phyloP scores from a whole-genome alignment of 2,113 vertebrate genomes.

The Opisthocomus hoazin region DNA sequence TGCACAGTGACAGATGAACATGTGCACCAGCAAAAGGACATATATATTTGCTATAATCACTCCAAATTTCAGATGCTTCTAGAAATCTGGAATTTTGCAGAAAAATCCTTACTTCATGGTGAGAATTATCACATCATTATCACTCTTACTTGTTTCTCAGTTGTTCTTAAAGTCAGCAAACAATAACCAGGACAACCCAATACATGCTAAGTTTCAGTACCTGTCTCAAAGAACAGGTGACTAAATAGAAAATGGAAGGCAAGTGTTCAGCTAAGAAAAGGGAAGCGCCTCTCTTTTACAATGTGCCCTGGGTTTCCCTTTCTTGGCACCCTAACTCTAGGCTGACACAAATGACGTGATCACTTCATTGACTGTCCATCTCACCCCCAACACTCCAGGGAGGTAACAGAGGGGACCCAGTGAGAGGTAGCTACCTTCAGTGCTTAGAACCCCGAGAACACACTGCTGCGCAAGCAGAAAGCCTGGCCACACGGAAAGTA shows the following conservation, averaged over 20 bases:
- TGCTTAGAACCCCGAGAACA: neutral
- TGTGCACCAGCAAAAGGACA: neutral
- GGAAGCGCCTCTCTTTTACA: neutral
- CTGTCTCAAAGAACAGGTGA: neutral
- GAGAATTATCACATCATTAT: neutral
- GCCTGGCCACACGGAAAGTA: no score
- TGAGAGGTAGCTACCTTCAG: neutral
- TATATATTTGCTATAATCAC: neutral
- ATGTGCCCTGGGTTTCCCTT: neutral
- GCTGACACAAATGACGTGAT: neutral
- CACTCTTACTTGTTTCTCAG: neutral
- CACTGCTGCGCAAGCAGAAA: neutral
- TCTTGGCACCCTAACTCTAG: neutral
- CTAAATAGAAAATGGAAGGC: neutral
- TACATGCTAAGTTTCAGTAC: neutral
- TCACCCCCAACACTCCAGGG: neutral
- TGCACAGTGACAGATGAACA: neutral
- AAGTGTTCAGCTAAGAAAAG: neutral
- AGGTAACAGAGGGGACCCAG: neutral
- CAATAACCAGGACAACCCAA: neutral
- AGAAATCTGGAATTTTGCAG: neutral
- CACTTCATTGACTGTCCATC: no score
- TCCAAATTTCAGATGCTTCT: neutral
- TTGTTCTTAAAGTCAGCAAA: neutral
- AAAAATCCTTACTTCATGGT: neutral